A percentile compares a stretch with the other conserved stretches of the same genome.
These are phyloP conservation scores for Oreochromis aureus DNA, from an alignment of 2,113 vertebrate species.

Conservation along the genomic window DNA sequence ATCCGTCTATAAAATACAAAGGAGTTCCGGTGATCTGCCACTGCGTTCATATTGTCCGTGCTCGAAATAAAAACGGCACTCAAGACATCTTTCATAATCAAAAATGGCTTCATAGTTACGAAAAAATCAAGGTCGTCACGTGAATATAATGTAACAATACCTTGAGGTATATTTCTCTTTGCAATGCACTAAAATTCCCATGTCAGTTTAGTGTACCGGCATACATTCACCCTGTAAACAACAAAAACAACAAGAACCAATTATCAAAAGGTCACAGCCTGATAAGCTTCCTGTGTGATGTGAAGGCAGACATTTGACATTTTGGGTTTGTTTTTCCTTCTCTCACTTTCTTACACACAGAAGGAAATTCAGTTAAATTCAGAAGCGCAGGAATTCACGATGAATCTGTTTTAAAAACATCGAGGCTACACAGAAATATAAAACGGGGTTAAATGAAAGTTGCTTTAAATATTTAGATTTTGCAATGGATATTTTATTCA, in stretches of 20 bases:
- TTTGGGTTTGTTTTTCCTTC: constrained; percentile 20
- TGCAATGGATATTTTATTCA: not conserved
- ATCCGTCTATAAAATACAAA: not conserved
- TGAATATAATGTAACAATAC: not conserved
- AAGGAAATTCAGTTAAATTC: not conserved
- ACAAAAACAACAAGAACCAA: constrained; percentile 4
- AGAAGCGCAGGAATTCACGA: not conserved
- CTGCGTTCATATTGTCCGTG: not conserved
- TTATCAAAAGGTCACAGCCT: constrained; percentile 44
- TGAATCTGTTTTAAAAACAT: not conserved
- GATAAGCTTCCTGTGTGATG: constrained; percentile 49
- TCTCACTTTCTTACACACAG: not conserved
- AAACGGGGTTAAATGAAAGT: rapidly evolving
- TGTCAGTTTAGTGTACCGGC: not conserved
- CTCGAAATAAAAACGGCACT: not conserved
- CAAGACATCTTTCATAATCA: not conserved
- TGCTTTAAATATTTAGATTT: not conserved
- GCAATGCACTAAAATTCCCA: not conserved
- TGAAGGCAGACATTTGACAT: constrained; percentile 37
- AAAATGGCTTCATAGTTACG: not conserved
- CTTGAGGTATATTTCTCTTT: not conserved
- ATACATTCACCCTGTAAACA: constrained; percentile 5
- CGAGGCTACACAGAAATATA: not conserved
- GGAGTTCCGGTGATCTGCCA: not conserved
- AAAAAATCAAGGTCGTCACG: not conserved